Conservation (phyloP, 1,140 invertebrate species). For the Asobara japonica region DNA sequence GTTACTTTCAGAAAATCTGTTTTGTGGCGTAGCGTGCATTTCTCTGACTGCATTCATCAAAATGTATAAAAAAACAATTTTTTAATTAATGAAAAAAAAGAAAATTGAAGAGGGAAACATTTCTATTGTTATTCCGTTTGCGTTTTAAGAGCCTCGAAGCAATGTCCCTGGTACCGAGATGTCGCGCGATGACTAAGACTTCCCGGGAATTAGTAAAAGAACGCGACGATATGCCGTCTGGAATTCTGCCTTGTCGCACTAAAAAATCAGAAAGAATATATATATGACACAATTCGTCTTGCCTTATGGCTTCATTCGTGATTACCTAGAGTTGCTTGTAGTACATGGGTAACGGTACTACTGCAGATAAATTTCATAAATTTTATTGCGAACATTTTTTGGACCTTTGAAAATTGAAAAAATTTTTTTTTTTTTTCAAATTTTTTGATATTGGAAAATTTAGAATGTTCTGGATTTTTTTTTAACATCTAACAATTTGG, state of each 20-base stretch:
- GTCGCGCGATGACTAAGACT: slow-evolving; percentile 32
- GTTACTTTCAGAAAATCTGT: too few relatives aligned
- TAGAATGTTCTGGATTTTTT: too few relatives aligned
- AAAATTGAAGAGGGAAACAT: not conserved
- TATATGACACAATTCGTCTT: slow-evolving; percentile 1
- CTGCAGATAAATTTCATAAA: too few relatives aligned
- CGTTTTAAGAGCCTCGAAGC: slow-evolving; percentile 12
- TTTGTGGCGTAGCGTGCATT: not conserved
- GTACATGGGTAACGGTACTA: not conserved
- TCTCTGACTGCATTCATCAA: not conserved
- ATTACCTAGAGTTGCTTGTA: not conserved
- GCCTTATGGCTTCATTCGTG: not conserved
- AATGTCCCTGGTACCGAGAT: slow-evolving; percentile 17
- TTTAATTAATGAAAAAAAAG: not conserved
- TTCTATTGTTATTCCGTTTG: slow-evolving; percentile 14
- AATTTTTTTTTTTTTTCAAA: not conserved
- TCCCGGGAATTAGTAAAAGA: slow-evolving; percentile 25
- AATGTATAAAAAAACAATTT: not conserved
- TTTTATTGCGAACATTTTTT: not conserved
- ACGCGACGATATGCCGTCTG: slow-evolving; percentile 16
- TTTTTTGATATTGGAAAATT: too few relatives aligned
- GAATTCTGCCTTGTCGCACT: slow-evolving; percentile 21
- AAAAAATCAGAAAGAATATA: not conserved
- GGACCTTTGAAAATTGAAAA: not conserved
- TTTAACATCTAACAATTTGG: too few relatives aligned